Evolutionary conservation across 2,888 invertebrate species (phyloP), one percentile per base, ranked within the genome.

Genomic region (Lagria hirta): DNA sequence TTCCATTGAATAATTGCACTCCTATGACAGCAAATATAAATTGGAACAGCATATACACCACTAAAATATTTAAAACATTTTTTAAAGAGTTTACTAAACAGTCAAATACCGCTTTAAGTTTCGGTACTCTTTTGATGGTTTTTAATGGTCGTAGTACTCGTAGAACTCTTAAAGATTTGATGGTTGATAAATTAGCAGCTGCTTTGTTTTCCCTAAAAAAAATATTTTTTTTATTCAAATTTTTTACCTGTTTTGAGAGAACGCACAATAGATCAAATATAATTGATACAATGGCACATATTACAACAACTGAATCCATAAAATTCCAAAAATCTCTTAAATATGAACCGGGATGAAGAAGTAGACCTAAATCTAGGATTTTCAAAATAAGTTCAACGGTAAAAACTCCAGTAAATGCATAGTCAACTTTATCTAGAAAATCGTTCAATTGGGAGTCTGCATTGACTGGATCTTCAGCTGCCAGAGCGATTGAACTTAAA

Each of bases 21-120:
- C 97, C 98, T 75, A 99, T 98, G 76, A 99, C 98, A 83, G 95
- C 97, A 79, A 97, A 97, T 81, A 98, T 98, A 83, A 98, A 98
- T 85, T 98, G 96, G 83, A 96, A 97, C 76, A 99, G 86, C 84
- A 97, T 92, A 75, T 98, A 99, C 80, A 99, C 98, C 75, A 99
- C 97, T 77, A 99, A 89, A 82, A 99, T 99, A 84, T 98, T 98
- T 77, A 98, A 94, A 77, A 99, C 98, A 78, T 99, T 99, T 83
- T 98, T 98, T 76, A 99, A 83, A 74, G 98, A 98, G 83, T 98
- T 98, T 76, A 99, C 97, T 73, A 99, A 96, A 83, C 98, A 99
- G 82, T 99, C 98, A 80, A 99, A 99, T 75, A 99, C 98, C 75
- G 98, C 98, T 86, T 97, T 92, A 73, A 99, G 82, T 81, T 99